phyloP scores from a whole-genome alignment of 1,140 invertebrate genomes.

The Drosophila asahinai region DNA sequence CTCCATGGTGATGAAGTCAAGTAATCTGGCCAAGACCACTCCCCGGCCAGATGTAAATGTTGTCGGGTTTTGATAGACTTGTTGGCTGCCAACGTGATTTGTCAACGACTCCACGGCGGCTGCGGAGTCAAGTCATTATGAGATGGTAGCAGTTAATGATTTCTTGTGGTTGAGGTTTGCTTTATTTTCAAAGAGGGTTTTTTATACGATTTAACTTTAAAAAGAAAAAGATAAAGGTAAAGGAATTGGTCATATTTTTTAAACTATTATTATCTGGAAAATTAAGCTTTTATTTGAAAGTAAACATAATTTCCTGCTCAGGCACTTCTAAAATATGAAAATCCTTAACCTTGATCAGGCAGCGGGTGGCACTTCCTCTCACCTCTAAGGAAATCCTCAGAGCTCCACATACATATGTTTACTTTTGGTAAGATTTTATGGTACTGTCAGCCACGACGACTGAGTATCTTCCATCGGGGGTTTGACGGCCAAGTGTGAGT shows the following conservation, averaged over 20 bases:
- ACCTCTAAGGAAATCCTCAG: not conserved
- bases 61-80: conserved; percentile 76
- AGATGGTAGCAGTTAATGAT: conserved; percentile 3
- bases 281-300: not conserved
- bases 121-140: not conserved
- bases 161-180: not conserved
- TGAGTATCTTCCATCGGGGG: not conserved
- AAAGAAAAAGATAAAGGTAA: not conserved
- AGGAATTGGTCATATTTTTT: not conserved
- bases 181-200: not conserved
- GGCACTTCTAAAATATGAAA: too few species aligned
- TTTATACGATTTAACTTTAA: too few species aligned
- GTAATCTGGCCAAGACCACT: conserved; percentile 31
- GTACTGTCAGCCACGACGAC: not conserved
- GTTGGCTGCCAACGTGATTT: conserved; percentile 74
- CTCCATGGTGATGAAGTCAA: conserved; percentile 15
- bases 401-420: too few species aligned
- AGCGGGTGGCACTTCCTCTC: too few species aligned
- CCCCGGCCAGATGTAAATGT: conserved; percentile 63
- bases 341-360: too few species aligned
- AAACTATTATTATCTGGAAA: too few species aligned
- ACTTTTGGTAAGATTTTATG: not conserved
- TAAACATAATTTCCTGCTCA: too few species aligned
- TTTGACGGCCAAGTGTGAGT: conserved; percentile 28
- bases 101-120: conserved; percentile 46